Evolutionary conservation across 2,797 vertebrate species (phyloP), one percentile per base, ranked within the genome.

Genomic region (Gallinago solitaria): DNA sequence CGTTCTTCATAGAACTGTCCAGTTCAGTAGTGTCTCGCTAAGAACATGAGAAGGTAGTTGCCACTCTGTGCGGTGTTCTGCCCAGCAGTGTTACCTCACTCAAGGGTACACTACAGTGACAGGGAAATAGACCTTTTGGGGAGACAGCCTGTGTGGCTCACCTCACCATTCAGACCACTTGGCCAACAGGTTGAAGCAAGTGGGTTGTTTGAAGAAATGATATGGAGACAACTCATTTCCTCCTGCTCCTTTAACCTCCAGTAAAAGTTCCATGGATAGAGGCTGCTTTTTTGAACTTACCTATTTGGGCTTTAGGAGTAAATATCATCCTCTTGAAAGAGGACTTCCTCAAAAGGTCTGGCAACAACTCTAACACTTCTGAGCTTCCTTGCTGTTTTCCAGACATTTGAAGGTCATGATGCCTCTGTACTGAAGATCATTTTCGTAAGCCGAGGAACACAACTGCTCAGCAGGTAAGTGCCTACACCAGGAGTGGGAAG

Each of bases 371-470:
- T 24, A 17, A 53, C 9, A 2, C 43, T 74, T 39, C 15, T 11
- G 35, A 80, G 32, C 27, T 51, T 15, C 6, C 18, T 33, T 33
- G 47, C 13, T 91, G 6, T 67, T 81, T 89, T 82, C 16, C 93
- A 99, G 99, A 99, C 99, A 1, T 99, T 99, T 33, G 99, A 99
- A 95, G 99, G 99, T 9, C 99, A 99, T 0, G 99, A 99, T 10
- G 98, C 99, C 8, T 99, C 99, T 0, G 99, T 99, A 47, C 97
- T 99, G 96, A 99, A 99, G 97, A 97, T 99, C 37, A 93, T 99
- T 94, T 99, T 99, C 48, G 98, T 99, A 65, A 99, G 99, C 95
- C 96, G 98, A 33, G 99, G 99, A 33, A 99, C 99, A 15, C 99
- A 99, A 86, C 97, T 99, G 79, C 98, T 99, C 56, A 99, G 99